These are phyloP conservation scores for Euwallacea similis DNA, from an alignment of 1,140 invertebrate genomes.

Conservation along the genomic window DNA sequence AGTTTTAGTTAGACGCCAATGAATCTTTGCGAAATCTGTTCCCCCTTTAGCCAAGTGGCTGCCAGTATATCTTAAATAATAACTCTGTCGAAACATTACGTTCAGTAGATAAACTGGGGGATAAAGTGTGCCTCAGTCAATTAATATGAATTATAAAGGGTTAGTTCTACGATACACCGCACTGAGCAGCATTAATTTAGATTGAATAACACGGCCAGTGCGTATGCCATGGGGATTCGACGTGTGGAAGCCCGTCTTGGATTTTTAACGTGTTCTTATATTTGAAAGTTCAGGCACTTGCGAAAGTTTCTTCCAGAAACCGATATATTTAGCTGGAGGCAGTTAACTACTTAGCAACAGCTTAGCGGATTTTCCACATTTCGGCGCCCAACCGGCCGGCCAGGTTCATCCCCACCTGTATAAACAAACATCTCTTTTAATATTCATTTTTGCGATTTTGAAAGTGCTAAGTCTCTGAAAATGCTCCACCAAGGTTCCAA, in stretches of 20 bases:
- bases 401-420: no score
- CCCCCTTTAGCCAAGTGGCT: slow-evolving; percentile 32
- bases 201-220: slow-evolving; percentile 26
- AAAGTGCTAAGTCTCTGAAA: no score
- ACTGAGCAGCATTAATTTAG: slow-evolving; percentile 37
- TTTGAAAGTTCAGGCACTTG: background rate
- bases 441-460: no score
- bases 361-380: no score
- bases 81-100: slow-evolving; percentile 39
- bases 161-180: slow-evolving; percentile 30
- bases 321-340: no score
- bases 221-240: slow-evolving; percentile 21
- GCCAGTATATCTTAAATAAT: slow-evolving; percentile 36
- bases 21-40: slow-evolving; percentile 35
- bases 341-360: no score
- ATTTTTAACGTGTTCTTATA: slow-evolving; percentile 4
- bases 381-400: no score
- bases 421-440: no score
- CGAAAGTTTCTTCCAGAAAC: no score
- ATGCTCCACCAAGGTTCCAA: no score
- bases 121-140: slow-evolving; percentile 37
- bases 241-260: background rate
- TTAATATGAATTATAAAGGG: slow-evolving; percentile 40
- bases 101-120: slow-evolving; percentile 38
- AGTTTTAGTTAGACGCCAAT: slow-evolving; percentile 32